Evolutionary conservation across 2,797 vertebrate genomes (phyloP), one percentile per base, ranked within the genome.

Genomic region (Lophotriccus pileatus): DNA sequence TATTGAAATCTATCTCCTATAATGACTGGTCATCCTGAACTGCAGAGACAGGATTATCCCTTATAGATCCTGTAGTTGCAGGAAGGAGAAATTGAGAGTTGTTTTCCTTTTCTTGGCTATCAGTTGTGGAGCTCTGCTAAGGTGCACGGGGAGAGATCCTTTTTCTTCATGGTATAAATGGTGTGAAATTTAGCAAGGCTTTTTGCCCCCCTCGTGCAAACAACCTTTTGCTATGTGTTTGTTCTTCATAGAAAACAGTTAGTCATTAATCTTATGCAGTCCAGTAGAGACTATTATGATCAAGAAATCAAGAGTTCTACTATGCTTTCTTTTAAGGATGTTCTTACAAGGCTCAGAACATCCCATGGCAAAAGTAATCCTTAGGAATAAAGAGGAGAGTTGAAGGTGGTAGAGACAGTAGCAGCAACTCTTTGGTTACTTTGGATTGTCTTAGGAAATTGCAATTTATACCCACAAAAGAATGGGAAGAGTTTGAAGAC

Each of bases 81-180:
- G 59, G 25, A 70, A 90, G 83, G 41, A 89, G 55, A 88, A 93
- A 88, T 77, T 53, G 39, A 56, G 78, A 91, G 46, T 93, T 92
- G 24, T 59, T 88, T 80, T 87, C 86, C n/a, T 94, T 91, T 95
- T 83, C 88, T 67, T 81, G 82, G 27, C 59, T 95, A 30, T 91
- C 94, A 66, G 77, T 92, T 75, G 34, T 44, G 43, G 23, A 58
- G 49, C 44, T 84, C 52, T 70, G 39, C 32, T 83, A 73, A 86
- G n/a, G n/a, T 74, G 46, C 32, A 37, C 28, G 39, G 79, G 89
- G 90, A 94, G 73, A 82, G 47, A 93, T 84, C 67, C 9, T 21
- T 93, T 90, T 89, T 60, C 50, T 96, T 94, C 41, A 36, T 73
- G 52, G 72, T 58, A 87, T 74, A 91, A 84, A 82, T 74, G 49